These are phyloP conservation scores for Numenius arquata DNA, from an alignment of 2,113 vertebrate genomes.

Conservation along the genomic window DNA sequence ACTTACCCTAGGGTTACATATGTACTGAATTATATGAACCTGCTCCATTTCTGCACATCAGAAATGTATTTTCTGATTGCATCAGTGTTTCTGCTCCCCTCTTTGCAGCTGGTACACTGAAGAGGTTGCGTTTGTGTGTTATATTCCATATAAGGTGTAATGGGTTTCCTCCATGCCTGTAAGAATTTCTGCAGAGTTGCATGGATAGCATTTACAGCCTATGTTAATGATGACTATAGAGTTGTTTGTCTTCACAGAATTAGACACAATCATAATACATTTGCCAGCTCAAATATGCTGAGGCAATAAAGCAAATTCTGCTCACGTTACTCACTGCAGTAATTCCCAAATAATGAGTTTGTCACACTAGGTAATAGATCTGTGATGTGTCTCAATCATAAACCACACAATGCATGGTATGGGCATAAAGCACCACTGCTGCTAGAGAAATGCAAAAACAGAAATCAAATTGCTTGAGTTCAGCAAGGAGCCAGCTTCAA, in stretches of 20 bases:
- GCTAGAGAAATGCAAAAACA: background rate
- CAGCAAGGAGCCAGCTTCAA: background rate
- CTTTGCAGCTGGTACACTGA: background rate
- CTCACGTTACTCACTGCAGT: background rate
- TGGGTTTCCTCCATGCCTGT: background rate
- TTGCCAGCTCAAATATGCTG: background rate
- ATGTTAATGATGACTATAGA: background rate
- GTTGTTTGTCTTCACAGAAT: slow-evolving; percentile 15
- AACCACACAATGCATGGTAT: background rate
- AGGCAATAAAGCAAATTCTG: background rate
- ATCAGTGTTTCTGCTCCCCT: background rate
- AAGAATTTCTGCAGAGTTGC: background rate
- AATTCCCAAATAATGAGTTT: slow-evolving; percentile 27
- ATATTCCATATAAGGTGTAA: background rate
- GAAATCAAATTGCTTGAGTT: background rate
- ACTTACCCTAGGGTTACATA: background rate
- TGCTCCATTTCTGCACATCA: background rate
- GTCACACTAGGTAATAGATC: background rate
- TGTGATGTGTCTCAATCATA: background rate
- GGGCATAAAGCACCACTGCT: background rate
- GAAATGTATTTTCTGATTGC: background rate
- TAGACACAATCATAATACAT: background rate
- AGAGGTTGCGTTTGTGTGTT: background rate
- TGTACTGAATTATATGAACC: background rate
- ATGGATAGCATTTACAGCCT: background rate